These are phyloP conservation scores for Nautilus pompilius DNA, from an alignment of 1,140 invertebrate genomes.

Conservation along the genomic window DNA sequence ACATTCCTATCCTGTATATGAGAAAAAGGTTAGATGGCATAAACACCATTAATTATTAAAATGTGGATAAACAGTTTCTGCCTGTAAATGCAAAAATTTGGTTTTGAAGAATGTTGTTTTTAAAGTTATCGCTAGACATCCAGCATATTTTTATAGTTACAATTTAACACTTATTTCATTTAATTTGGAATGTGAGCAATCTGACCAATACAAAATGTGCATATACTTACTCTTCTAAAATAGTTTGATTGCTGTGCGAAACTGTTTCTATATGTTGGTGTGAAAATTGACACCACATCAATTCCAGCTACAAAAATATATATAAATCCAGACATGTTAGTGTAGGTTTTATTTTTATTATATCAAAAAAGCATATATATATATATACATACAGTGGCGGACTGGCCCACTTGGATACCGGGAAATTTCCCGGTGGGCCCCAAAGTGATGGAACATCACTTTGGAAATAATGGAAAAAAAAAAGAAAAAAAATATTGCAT, in stretches of 20 bases:
- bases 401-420: background rate
- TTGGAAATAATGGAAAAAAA: background rate
- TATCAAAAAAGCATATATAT: no score
- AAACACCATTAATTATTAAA: no score
- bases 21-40: no score
- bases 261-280: slow-evolving; percentile 21
- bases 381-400: no score
- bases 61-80: no score
- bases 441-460: background rate
- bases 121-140: background rate
- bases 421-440: background rate
- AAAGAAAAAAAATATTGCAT: background rate
- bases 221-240: slow-evolving; percentile 6
- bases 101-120: no score
- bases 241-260: slow-evolving; percentile 24
- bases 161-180: slow-evolving; percentile 5
- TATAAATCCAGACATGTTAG: background rate
- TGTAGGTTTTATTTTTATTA: no score
- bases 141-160: background rate
- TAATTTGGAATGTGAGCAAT: slow-evolving; percentile 1
- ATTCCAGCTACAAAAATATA: slow-evolving; percentile 45
- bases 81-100: no score
- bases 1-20: no score
- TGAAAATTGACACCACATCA: slow-evolving; percentile 49
- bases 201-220: background rate